Evolutionary conservation across 2,888 invertebrate species (phyloP), one percentile per base, ranked within the genome.

Genomic region (Chrysolina oricalcia): DNA sequence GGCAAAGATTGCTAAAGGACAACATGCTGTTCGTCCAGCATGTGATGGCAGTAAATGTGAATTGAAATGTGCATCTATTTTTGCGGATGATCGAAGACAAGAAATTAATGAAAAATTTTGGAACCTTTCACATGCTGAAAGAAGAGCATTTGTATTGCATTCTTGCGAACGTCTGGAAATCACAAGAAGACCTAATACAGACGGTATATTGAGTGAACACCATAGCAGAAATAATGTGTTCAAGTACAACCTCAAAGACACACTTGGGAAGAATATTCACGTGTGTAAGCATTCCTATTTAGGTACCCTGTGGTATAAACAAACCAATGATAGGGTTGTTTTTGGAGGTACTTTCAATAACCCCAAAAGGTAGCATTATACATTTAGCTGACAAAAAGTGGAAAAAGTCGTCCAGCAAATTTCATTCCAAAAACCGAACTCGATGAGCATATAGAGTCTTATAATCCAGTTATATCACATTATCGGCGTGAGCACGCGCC

Each of bases 71-170:
- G 40, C 40, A 40, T 40, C 10, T 40, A 40, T 40, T 40, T 40
- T 40, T 40, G 10, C 40, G 40, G 40, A 40, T 40, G 40, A 40
- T 40, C 40, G 40, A 40, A 40, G 48, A 15, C 48, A 48, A n/a
- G 48, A 48, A 48, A 48, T 48, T 15, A 48, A 48, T 48, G 48
- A 15, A 48, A 4, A 48, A 48, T 48, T 48, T 48, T 48, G 48
- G 48, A 48, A 48, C 48, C 15, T 48, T 48, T 48, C 48, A 15
- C 48, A 48, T n/a, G 48, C 48, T 48, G 48, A n/a, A 15, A 48
- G 48, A 48, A 48, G 48, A 48, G 48, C 48, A 48, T 48, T 48
- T 48, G 48, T 48, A 48, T 48, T 48, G 48, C 11, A 48, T 48
- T 48, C 48, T n/a, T 48, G 48, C 15, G 48, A 48, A 48, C n/a